Conservation (phyloP, 1,140 invertebrate genomes). For the Carposina sasakii region DNA sequence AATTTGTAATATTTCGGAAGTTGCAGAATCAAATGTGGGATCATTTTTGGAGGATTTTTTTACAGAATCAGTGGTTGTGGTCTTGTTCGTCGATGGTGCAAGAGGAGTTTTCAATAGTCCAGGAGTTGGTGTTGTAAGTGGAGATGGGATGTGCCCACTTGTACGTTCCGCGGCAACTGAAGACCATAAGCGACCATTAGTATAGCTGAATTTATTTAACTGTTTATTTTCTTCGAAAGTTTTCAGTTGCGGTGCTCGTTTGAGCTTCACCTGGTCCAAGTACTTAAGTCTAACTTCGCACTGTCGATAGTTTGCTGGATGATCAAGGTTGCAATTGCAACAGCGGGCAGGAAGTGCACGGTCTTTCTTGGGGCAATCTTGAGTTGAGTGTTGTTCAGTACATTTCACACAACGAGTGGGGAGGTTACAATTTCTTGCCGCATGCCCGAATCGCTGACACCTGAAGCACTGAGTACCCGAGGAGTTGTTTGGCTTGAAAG, state of each 20-base stretch:
- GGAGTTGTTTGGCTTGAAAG: not conserved
- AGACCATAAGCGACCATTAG: not conserved
- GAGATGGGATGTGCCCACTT: too few species aligned
- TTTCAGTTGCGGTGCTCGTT: not conserved
- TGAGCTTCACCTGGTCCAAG: not conserved
- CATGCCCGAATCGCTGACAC: constrained; percentile 1
- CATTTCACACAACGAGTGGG: constrained; percentile 1
- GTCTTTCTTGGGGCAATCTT: not conserved
- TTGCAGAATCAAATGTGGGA: not conserved
- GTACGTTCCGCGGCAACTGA: not conserved
- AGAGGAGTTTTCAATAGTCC: too few species aligned
- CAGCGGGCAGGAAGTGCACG: not conserved
- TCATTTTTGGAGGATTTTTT: too few species aligned
- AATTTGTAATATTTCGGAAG: not conserved
- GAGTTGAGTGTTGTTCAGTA: not conserved
- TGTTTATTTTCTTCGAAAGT: not conserved
- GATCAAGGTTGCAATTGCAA: not conserved
- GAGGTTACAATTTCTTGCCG: constrained; percentile 2
- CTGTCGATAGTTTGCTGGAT: not conserved
- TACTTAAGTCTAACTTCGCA: not conserved
- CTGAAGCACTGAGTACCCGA: constrained; percentile 1
- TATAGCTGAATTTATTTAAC: not conserved
- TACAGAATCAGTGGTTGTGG: not conserved
- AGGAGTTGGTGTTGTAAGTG: too few species aligned
- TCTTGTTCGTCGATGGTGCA: not conserved